phyloP scores from a whole-genome alignment of 2,888 invertebrate genomes.

The Tenthredo mesomela region DNA sequence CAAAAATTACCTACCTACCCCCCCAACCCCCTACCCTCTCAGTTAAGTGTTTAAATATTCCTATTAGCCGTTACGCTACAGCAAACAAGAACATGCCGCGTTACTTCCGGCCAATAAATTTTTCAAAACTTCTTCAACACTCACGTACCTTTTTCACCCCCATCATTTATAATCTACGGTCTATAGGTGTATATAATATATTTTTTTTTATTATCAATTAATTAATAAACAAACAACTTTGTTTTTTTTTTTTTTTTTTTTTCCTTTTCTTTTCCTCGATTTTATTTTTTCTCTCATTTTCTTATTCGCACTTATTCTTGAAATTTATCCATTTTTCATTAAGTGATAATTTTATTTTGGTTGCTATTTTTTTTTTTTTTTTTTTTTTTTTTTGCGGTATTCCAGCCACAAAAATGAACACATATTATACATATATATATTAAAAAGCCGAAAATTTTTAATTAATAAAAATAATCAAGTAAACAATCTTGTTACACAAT shows the following conservation, averaged over 20 bases:
- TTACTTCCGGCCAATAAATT: constrained; percentile 36
- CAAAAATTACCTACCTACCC: constrained; percentile 31
- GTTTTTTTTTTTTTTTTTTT: neutral
- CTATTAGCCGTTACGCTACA: constrained; percentile 30
- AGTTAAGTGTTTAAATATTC: constrained; percentile 29
- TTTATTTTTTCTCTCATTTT: no score
- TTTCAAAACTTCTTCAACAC: constrained; percentile 19
- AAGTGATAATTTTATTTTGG: no score
- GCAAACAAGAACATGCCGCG: constrained; percentile 26
- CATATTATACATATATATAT: neutral
- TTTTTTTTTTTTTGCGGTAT: neutral
- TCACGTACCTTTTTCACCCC: neutral
- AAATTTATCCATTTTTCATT: no score
- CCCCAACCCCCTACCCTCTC: neutral
- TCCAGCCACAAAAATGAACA: neutral
- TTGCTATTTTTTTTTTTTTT: neutral
- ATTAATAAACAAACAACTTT: neutral
- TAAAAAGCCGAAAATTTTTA: neutral
- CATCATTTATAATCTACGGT: neutral
- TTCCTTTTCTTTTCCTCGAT: no score
- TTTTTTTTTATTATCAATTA: neutral
- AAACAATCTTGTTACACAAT: neutral
- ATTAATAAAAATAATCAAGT: neutral
- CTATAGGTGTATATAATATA: neutral
- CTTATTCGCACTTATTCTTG: no score